Evolutionary conservation across 1,140 invertebrate species (phyloP).

Genomic region (Drosophila murphyi): DNA sequence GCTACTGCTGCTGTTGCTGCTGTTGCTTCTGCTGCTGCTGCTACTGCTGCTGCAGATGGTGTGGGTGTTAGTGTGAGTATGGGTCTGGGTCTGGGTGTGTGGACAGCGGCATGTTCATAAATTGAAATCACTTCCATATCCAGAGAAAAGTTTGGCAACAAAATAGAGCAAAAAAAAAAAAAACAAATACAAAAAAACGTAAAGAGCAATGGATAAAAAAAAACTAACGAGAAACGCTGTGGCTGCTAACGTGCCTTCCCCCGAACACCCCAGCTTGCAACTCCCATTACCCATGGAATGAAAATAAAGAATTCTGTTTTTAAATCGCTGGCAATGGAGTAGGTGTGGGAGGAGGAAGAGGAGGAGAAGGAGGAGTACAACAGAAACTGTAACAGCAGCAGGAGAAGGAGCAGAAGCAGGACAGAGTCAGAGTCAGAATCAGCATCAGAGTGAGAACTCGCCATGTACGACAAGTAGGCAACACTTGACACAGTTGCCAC

Average conservation of each 20-base stretch:
- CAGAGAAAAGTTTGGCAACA: constrained; percentile 75
- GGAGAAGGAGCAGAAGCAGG: neutral
- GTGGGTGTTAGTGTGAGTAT: constrained; percentile 17
- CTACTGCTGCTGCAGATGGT: neutral
- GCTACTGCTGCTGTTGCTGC: no score
- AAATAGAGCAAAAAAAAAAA: constrained; percentile 62
- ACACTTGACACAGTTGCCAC: constrained; percentile 84
- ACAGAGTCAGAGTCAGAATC: constrained; percentile 4
- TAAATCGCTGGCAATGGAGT: constrained; percentile 56
- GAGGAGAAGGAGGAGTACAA: neutral
- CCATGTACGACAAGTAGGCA: constrained; percentile 83
- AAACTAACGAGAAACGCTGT: constrained; percentile 2
- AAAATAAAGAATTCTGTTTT: constrained; percentile 83
- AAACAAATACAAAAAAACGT: constrained; percentile 9
- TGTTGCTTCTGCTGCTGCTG: no score
- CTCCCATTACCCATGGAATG: constrained; percentile 7
- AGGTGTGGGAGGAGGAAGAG: constrained; percentile 3
- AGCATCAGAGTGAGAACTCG: constrained; percentile 45
- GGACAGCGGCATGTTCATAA: constrained; percentile 84
- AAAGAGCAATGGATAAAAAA: constrained; percentile 12
- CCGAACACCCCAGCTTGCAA: neutral
- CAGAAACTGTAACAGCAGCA: neutral
- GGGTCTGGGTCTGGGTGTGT: constrained; percentile 56
- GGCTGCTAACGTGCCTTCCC: constrained; percentile 23
- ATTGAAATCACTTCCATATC: constrained; percentile 84